Conservation (phyloP, 1,140 invertebrate genomes). For the Camponotus floridanus region DNA sequence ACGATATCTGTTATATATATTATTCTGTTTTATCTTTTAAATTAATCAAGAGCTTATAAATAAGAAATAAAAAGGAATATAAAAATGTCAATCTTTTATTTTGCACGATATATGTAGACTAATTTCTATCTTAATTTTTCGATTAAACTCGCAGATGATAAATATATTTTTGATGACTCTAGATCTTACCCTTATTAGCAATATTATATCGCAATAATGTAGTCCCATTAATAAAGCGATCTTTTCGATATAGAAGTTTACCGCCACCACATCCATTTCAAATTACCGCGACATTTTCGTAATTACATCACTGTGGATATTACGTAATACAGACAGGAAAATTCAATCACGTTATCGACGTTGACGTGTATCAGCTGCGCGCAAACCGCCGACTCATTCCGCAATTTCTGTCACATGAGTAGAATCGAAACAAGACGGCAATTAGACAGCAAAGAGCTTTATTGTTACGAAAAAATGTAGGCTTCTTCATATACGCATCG, state of each 20-base stretch:
- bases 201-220: not conserved
- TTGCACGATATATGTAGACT: not conserved
- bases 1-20: not conserved
- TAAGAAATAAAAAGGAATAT: not conserved
- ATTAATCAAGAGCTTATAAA: not conserved
- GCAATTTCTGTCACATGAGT: conserved; percentile 48
- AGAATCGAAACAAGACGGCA: conserved; percentile 46
- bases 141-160: not conserved
- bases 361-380: conserved; percentile 43
- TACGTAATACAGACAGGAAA: conserved; percentile 55
- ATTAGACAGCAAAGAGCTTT: conserved; percentile 42
- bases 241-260: conserved; percentile 32
- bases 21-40: no score
- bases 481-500: not conserved
- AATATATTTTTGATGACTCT: not conserved
- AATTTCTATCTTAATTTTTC: not conserved
- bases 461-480: conserved; percentile 42
- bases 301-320: conserved; percentile 45
- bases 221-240: not conserved
- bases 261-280: conserved; percentile 21
- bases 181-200: not conserved
- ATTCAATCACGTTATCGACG: conserved; percentile 63
- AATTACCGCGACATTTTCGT: not conserved
- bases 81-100: not conserved
- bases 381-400: conserved; percentile 54